Evolutionary conservation across 2,797 vertebrate genomes (phyloP).

Genomic region (Aldrovandia affinis): DNA sequence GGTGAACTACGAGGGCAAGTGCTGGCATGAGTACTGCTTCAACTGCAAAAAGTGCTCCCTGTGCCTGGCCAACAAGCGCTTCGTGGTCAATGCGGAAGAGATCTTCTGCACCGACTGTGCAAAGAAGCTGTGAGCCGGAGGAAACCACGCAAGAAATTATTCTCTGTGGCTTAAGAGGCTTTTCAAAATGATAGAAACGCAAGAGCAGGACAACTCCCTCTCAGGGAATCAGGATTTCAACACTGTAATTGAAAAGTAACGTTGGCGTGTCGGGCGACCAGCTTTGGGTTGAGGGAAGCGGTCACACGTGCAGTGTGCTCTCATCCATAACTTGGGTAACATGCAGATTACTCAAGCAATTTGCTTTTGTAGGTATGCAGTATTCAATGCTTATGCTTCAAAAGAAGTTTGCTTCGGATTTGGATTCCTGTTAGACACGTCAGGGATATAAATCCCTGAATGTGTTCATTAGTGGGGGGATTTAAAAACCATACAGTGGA

Average conservation of each 20-base stretch:
- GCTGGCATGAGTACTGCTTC: slow-evolving; percentile 98
- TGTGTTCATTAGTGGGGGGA: slow-evolving; percentile 54
- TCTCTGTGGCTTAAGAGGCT: neutral
- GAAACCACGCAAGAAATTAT: neutral
- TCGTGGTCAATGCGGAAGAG: slow-evolving; percentile 82
- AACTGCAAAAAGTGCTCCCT: slow-evolving; percentile 93
- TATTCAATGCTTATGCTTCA: slow-evolving; percentile 28
- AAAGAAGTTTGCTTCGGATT: slow-evolving; percentile 35
- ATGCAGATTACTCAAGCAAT: neutral
- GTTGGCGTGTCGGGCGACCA: no score
- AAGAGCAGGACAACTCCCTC: neutral
- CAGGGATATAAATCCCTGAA: slow-evolving; percentile 28
- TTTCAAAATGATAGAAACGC: neutral
- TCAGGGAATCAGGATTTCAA: neutral
- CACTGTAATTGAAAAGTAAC: neutral
- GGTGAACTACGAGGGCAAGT: slow-evolving; percentile 91
- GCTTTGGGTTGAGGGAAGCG: neutral
- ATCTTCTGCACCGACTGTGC: slow-evolving; percentile 90
- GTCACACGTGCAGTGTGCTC: neutral
- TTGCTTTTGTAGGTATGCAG: slow-evolving; percentile 42
- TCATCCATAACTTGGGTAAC: neutral
- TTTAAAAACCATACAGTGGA: slow-evolving; percentile 6
- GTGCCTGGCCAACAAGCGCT: slow-evolving; percentile 90
- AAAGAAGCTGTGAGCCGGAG: slow-evolving; percentile 78
- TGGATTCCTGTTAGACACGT: slow-evolving; percentile 36